These are phyloP conservation scores for Amphipoea lucens DNA, from an alignment of 2,888 invertebrate species.

Conservation along the genomic window DNA sequence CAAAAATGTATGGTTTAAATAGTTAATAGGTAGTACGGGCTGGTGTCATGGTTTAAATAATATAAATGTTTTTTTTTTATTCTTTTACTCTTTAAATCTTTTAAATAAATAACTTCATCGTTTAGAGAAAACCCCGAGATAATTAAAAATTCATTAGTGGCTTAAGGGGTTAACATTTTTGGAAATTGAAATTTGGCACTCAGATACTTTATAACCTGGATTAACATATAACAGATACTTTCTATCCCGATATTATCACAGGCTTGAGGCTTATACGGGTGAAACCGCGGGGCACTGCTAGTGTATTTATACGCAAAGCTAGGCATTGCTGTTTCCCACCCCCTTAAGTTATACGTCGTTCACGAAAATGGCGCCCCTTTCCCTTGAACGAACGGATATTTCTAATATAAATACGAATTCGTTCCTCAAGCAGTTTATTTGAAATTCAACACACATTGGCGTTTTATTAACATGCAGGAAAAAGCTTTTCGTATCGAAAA, in stretches of 20 bases:
- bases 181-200: not conserved
- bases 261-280: not conserved
- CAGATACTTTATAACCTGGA: too few relatives aligned
- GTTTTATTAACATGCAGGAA: not conserved
- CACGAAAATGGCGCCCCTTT: not conserved
- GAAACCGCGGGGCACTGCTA: too few relatives aligned
- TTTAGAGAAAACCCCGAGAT: not conserved
- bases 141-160: constrained; percentile 4
- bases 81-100: too few relatives aligned
- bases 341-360: not conserved
- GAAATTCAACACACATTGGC: constrained; percentile 15
- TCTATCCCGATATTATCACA: not conserved
- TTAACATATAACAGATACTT: too few relatives aligned
- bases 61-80: too few relatives aligned
- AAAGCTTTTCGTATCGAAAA: constrained; percentile 2
- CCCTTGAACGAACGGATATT: not conserved
- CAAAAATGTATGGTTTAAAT: not conserved
- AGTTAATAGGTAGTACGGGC: too few relatives aligned
- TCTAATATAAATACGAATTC: constrained; percentile 17
- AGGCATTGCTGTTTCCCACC: too few relatives aligned
- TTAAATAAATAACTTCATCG: not conserved
- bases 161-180: not conserved
- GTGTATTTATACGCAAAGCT: too few relatives aligned
- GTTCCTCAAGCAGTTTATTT: not conserved
- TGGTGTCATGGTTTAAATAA: not conserved